Evolutionary conservation across 1,140 invertebrate genomes (phyloP).

Genomic region (Bilobella aurantiaca): DNA sequence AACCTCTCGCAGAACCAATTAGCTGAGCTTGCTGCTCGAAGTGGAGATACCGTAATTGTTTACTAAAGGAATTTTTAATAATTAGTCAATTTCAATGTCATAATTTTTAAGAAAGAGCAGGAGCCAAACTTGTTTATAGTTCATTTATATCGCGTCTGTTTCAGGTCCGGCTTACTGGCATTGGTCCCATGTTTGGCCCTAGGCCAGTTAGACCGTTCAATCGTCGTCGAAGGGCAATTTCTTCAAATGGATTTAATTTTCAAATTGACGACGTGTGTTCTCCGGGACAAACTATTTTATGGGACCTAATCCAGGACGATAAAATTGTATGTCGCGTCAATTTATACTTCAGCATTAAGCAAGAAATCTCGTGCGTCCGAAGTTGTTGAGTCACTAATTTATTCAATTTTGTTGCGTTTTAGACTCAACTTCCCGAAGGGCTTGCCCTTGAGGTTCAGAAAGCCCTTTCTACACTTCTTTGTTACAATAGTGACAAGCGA

Average conservation of each 20-base stretch:
- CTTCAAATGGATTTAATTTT: constrained; percentile 34
- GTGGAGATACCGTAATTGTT: constrained; percentile 10
- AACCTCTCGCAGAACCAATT: constrained; percentile 49
- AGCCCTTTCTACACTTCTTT: constrained; percentile 73
- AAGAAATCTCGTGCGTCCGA: neutral
- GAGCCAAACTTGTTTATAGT: neutral
- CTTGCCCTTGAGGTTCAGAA: constrained; percentile 83
- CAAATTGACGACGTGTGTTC: constrained; percentile 66
- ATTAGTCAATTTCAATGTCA: neutral
- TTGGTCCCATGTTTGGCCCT: constrained; percentile 25
- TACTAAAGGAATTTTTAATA: neutral
- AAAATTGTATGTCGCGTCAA: constrained; percentile 69
- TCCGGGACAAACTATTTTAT: constrained; percentile 78
- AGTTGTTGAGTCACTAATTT: neutral
- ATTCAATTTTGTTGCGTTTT: constrained; percentile 32
- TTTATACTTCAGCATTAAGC: too few relatives aligned
- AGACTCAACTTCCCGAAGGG: constrained; percentile 73
- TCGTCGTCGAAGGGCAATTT: constrained; percentile 19
- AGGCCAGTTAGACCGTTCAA: constrained; percentile 16
- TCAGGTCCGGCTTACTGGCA: constrained; percentile 1
- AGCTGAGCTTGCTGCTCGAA: constrained; percentile 25
- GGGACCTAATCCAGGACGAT: constrained; percentile 87
- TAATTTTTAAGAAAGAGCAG: neutral
- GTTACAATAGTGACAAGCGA: constrained; percentile 74
- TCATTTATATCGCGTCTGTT: neutral